Evolutionary conservation across 2,797 vertebrate species (phyloP).

Genomic region (Hephaestus fuliginosus): DNA sequence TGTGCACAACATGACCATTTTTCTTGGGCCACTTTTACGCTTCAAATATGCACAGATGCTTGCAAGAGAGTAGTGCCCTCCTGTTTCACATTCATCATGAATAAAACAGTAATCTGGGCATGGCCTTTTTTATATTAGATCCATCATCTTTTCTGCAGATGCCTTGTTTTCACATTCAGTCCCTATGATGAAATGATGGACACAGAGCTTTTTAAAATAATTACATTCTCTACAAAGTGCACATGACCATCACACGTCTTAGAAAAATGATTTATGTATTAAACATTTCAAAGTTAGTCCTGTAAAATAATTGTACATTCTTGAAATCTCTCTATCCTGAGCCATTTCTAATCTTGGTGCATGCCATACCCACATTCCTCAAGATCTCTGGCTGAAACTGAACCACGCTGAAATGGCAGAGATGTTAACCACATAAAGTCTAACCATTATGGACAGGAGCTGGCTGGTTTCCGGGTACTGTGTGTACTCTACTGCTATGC

Average conservation of each 20-base stretch:
- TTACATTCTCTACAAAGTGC: background rate
- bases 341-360: slow-evolving; percentile 53
- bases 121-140: slow-evolving; percentile 25
- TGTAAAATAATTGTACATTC: slow-evolving; percentile 45
- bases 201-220: background rate
- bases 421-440: slow-evolving; percentile 72
- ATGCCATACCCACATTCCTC: slow-evolving; percentile 74
- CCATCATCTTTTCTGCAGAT: slow-evolving; percentile 14
- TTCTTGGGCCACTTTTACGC: background rate
- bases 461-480: slow-evolving; percentile 71
- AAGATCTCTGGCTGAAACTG: slow-evolving; percentile 61
- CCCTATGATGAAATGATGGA: slow-evolving; percentile 13
- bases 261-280: slow-evolving; percentile 10
- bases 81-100: slow-evolving; percentile 62
- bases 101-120: slow-evolving; percentile 64
- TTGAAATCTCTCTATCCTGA: slow-evolving; percentile 38
- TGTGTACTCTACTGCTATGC: slow-evolving; percentile 56
- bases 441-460: slow-evolving; percentile 71
- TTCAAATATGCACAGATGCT: slow-evolving; percentile 40
- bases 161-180: background rate
- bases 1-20: slow-evolving; percentile 32
- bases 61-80: slow-evolving; percentile 34
- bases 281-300: slow-evolving; percentile 36
- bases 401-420: slow-evolving; percentile 66
- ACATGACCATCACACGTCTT: background rate